Percentiles rank a stretch among this genome's conserved stretches.
Conservation (phyloP, 2,888 invertebrate genomes). For the Mimachlamys varia region DNA sequence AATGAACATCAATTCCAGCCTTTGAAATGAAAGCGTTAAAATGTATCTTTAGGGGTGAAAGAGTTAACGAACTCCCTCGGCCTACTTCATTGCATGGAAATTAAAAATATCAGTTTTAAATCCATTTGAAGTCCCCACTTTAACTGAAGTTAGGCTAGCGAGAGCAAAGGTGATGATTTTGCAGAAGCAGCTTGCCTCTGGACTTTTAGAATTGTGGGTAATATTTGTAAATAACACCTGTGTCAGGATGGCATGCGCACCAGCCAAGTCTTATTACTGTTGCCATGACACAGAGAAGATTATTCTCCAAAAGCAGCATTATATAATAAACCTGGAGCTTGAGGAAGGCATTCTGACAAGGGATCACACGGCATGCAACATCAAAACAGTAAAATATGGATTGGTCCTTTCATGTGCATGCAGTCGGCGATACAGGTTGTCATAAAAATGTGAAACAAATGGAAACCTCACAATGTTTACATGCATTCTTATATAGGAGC, state of each 20-base stretch:
- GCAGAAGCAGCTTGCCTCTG: no score
- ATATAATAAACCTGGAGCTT: background rate
- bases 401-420: background rate
- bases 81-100: no score
- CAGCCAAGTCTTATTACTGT: background rate
- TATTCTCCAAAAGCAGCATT: slow-evolving; percentile 25
- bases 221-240: background rate
- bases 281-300: background rate
- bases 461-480: background rate
- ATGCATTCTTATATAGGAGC: background rate
- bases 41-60: no score
- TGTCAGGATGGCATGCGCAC: background rate
- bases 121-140: no score
- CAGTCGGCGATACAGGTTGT: background rate
- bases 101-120: no score
- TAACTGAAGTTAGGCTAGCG: no score
- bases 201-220: background rate
- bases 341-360: background rate
- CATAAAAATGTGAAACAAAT: background rate
- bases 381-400: background rate
- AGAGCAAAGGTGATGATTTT: no score
- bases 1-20: no score
- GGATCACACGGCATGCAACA: background rate
- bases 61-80: no score
- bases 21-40: no score